Percentiles rank a stretch among this genome's conserved stretches.
These are phyloP conservation scores for Steromphala cineraria DNA, from an alignment of 2,888 invertebrate species.

Conservation along the genomic window DNA sequence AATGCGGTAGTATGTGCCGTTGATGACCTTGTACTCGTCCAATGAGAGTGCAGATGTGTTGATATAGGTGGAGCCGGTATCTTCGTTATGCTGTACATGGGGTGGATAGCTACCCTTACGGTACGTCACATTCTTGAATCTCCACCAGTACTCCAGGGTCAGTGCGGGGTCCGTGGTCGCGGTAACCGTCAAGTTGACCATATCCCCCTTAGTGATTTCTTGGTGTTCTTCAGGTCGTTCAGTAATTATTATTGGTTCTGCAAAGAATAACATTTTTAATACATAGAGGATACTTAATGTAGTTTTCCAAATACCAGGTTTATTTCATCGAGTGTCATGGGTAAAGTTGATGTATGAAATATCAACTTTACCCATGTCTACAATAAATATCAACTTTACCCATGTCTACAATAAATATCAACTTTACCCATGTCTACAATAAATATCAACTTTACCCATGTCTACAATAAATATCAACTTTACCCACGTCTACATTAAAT, in stretches of 20 bases:
- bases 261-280: neutral
- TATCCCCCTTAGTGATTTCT: conserved; percentile 31
- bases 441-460: no score
- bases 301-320: no score
- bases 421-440: no score
- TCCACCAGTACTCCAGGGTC: conserved; percentile 32
- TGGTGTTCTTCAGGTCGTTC: conserved; percentile 3
- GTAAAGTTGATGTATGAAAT: no score
- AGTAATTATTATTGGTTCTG: conserved; percentile 33
- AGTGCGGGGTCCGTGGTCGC: conserved; percentile 27
- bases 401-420: no score
- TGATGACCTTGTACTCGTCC: conserved; percentile 25
- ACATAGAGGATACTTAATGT: no score
- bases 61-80: conserved; percentile 28
- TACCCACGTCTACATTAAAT: no score
- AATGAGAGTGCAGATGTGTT: conserved; percentile 31
- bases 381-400: no score
- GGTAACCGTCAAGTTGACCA: conserved; percentile 34
- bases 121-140: conserved; percentile 28
- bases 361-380: no score
- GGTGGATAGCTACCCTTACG: neutral
- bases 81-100: conserved; percentile 19
- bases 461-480: no score
- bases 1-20: conserved; percentile 26
- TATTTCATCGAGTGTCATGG: no score